These are phyloP conservation scores for Petrocephalus microphthalmus DNA, from an alignment of 2,113 vertebrate species.

Conservation along the genomic window DNA sequence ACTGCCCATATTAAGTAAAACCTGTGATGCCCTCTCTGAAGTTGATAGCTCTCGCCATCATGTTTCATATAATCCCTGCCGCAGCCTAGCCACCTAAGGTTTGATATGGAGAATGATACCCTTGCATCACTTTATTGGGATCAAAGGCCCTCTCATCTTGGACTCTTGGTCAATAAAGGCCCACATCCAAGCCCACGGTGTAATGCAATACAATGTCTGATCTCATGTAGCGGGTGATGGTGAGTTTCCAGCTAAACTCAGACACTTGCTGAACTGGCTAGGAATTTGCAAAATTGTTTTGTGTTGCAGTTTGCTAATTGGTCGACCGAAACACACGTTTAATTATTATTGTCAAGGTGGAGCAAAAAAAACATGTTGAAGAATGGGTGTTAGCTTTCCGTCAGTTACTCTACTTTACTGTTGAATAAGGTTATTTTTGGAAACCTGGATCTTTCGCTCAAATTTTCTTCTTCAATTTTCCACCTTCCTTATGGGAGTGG, in stretches of 20 bases:
- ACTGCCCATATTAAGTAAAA: background rate
- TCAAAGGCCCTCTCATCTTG: background rate
- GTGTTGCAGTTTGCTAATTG: background rate
- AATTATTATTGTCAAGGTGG: background rate
- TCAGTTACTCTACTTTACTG: background rate
- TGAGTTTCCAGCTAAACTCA: background rate
- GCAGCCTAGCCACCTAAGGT: background rate
- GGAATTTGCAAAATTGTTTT: background rate
- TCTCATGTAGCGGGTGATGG: background rate
- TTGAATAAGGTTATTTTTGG: background rate
- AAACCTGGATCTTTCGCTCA: background rate
- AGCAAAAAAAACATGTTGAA: background rate
- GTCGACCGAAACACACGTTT: background rate
- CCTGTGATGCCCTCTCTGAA: background rate
- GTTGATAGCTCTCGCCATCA: background rate
- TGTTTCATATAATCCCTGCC: background rate
- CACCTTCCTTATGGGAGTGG: background rate
- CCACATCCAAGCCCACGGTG: background rate
- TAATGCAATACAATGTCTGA: background rate
- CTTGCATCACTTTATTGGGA: constrained; percentile 2
- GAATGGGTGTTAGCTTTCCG: background rate
- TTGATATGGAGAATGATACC: background rate
- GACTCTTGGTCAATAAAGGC: background rate
- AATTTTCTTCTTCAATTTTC: background rate
- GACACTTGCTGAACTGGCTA: background rate